Evolutionary conservation across 2,888 invertebrate species (phyloP).

Genomic region (Aspidapion aeneum): DNA sequence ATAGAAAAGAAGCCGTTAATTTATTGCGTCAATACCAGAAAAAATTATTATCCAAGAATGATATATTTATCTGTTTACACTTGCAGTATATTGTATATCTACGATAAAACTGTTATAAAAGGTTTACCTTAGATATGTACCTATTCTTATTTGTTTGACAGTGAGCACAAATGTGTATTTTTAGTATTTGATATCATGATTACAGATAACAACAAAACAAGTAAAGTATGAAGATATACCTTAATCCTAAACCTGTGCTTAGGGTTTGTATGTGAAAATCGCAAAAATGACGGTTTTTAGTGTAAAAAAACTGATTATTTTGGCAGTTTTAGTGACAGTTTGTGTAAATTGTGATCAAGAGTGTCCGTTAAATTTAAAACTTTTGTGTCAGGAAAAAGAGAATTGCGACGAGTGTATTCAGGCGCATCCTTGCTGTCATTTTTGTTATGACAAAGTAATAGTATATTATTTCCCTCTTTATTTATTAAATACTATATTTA

Average conservation of each 20-base stretch:
- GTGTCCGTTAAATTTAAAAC: slow-evolving; percentile 15
- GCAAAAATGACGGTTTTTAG: background rate
- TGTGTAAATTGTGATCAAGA: background rate
- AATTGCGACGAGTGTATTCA: slow-evolving; percentile 35
- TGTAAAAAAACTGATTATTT: background rate
- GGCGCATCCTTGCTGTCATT: slow-evolving; percentile 33
- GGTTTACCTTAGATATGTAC: background rate
- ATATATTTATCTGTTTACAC: background rate
- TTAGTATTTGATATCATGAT: background rate
- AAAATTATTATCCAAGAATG: background rate
- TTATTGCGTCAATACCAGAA: no score
- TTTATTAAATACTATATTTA: slow-evolving; percentile 5
- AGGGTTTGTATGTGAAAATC: background rate
- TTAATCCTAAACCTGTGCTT: background rate
- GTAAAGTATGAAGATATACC: no score
- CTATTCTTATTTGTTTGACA: background rate
- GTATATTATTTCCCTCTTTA: slow-evolving; percentile 8
- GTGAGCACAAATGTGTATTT: background rate
- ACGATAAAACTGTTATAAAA: background rate
- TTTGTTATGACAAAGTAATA: slow-evolving; percentile 38
- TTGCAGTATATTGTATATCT: background rate
- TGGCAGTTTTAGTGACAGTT: background rate
- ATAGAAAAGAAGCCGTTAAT: no score
- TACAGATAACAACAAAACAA: background rate
- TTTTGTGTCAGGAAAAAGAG: slow-evolving; percentile 28